These are phyloP conservation scores for Paramuricea clavata DNA, from an alignment of 92 coral and sea anemone genomes.

Conservation along the genomic window DNA sequence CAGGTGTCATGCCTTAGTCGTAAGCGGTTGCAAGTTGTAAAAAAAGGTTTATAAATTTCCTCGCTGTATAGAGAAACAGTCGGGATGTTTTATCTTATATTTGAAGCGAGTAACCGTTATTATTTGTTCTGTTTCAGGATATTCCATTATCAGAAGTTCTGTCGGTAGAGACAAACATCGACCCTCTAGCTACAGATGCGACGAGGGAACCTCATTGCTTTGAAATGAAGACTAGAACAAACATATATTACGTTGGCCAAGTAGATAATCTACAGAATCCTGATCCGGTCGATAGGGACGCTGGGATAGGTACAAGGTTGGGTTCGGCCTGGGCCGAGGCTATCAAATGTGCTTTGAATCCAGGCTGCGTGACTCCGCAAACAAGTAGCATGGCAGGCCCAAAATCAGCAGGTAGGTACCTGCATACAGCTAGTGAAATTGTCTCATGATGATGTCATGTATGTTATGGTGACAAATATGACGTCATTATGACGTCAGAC, in stretches of 20 bases:
- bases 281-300: conserved; percentile 89
- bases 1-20: no score
- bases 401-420: conserved; percentile 69
- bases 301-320: conserved; percentile 88
- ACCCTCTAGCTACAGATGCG: conserved; percentile 90
- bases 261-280: conserved; percentile 76
- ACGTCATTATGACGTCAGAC: background rate
- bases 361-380: conserved; percentile 97
- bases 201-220: conserved; percentile 95
- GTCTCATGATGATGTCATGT: background rate
- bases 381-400: conserved; percentile 79
- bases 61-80: no score
- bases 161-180: conserved; percentile 92
- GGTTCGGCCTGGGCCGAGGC: conserved; percentile 97
- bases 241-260: conserved; percentile 90
- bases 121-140: conserved; percentile 68
- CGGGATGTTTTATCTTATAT: no score
- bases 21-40: no score
- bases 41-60: no score
- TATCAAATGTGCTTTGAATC: conserved; percentile 95
- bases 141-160: conserved; percentile 93
- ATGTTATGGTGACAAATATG: background rate
- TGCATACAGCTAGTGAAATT: background rate
- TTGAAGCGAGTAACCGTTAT: background rate
- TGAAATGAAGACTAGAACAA: conserved; percentile 94